Evolutionary conservation across 2,888 invertebrate species (phyloP).

Genomic region (Cantharis rustica): DNA sequence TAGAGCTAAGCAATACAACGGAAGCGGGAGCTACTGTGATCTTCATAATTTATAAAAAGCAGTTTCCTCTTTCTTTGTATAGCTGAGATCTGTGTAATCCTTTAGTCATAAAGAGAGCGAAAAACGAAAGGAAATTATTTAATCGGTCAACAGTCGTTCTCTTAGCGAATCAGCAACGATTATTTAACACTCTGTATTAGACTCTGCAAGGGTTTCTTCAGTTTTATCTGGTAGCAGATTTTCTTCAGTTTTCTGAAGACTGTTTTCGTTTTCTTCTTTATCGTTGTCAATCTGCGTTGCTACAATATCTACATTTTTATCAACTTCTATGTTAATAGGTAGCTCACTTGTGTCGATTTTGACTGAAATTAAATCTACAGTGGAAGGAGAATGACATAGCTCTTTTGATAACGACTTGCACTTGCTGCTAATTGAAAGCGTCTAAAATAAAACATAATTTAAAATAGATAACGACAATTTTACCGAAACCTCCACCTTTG

Average conservation of each 20-base stretch:
- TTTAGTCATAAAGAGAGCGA: not conserved
- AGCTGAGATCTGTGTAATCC: too few relatives aligned
- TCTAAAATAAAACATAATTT: not conserved
- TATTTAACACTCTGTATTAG: not conserved
- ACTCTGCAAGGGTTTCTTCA: not conserved
- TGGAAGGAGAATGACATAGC: not conserved
- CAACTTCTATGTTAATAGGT: not conserved
- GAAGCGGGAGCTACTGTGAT: too few relatives aligned
- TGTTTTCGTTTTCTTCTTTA: not conserved
- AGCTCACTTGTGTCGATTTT: conserved; percentile 11
- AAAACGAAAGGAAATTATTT: not conserved
- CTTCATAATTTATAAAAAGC: too few relatives aligned
- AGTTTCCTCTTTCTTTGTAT: too few relatives aligned
- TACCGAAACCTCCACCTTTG: conserved; percentile 3
- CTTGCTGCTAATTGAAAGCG: conserved; percentile 2
- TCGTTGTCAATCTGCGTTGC: not conserved
- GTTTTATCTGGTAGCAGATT: not conserved
- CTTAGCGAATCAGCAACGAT: not conserved
- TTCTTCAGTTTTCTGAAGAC: not conserved
- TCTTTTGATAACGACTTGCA: conserved; percentile 18
- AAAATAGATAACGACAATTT: not conserved
- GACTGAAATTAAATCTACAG: conserved; percentile 12
- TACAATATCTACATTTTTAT: not conserved
- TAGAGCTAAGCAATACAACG: too few relatives aligned
- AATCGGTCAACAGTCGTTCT: not conserved